A percentile compares a stretch with the other conserved stretches of the same genome.
phyloP scores from a whole-genome alignment of 2,113 vertebrate species.

The Pterocles burchelli region DNA sequence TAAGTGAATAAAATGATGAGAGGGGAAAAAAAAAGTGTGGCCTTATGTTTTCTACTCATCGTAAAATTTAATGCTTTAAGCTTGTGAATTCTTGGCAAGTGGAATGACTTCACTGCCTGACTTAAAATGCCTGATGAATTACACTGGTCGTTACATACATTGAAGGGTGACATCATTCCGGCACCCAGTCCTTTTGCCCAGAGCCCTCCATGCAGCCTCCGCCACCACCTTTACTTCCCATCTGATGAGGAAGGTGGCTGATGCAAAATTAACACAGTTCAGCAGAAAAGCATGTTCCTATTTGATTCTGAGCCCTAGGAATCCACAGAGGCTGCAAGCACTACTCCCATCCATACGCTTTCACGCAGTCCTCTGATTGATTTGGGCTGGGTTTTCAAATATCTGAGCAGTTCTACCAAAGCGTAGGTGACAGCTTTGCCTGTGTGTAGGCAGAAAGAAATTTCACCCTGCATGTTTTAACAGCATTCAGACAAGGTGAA shows the following conservation, averaged over 20 bases:
- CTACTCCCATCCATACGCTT: rapidly evolving
- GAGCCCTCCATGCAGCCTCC: not conserved
- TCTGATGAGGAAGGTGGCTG: not conserved
- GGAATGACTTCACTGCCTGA: not conserved
- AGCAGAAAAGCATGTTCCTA: not conserved
- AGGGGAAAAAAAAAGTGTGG: not conserved
- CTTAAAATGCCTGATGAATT: constrained; percentile 5
- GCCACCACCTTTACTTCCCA: not conserved
- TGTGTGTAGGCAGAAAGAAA: constrained; percentile 9
- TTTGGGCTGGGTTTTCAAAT: not conserved
- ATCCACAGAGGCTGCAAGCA: not conserved
- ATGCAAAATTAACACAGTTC: not conserved
- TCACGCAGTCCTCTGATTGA: not conserved
- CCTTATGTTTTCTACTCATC: constrained; percentile 39
- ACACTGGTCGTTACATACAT: not conserved
- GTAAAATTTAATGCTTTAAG: constrained; percentile 2
- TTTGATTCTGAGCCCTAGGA: not conserved
- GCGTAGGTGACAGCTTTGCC: not conserved
- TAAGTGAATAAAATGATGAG: constrained; percentile 48
- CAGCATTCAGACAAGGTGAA: not conserved
- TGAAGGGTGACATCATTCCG: not conserved
- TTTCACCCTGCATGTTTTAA: constrained; percentile 47
- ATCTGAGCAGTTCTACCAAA: not conserved
- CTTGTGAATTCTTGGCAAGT: not conserved
- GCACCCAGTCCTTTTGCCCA: not conserved